Conservation (phyloP, 2,888 invertebrate genomes). For the Stenchaetothrips biformis region DNA sequence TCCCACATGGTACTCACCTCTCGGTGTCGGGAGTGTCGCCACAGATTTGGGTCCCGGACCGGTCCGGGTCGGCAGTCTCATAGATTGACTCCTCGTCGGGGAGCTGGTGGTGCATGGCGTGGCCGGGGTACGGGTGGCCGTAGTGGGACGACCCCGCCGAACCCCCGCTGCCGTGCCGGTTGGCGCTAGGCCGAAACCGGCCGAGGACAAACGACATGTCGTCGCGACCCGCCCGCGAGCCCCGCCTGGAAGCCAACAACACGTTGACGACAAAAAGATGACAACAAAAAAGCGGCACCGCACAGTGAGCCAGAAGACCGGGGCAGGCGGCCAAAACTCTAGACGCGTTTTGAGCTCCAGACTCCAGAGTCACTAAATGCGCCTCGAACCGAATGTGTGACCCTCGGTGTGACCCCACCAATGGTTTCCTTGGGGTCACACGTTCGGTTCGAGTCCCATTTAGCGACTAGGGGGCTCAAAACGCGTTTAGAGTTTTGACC, state of each 20-base stretch:
- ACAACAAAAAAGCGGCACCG: background rate
- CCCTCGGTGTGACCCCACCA: too few relatives aligned
- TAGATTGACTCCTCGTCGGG: constrained; percentile 81
- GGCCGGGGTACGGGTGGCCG: constrained; percentile 50
- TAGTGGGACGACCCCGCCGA: constrained; percentile 47
- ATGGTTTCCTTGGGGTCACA: too few relatives aligned
- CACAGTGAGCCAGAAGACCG: too few relatives aligned
- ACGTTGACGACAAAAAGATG: constrained; percentile 26
- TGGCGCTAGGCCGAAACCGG: constrained; percentile 53
- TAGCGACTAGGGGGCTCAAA: too few relatives aligned
- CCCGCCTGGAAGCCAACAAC: constrained; percentile 47
- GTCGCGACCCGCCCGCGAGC: constrained; percentile 51
- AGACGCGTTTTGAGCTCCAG: too few relatives aligned
- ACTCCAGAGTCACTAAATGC: too few relatives aligned
- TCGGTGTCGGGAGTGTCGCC: constrained; percentile 83
- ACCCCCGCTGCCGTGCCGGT: constrained; percentile 53
- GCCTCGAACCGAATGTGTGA: too few relatives aligned
- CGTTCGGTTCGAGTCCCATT: too few relatives aligned
- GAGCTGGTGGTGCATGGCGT: constrained; percentile 55
- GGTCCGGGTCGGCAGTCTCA: constrained; percentile 75
- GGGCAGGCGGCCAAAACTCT: too few relatives aligned
- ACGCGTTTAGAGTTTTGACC: too few relatives aligned
- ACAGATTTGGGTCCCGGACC: constrained; percentile 51
- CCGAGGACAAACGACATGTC: constrained; percentile 68
- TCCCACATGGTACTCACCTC: constrained; percentile 58